A percentile compares a stretch with the other conserved stretches of the same genome.
phyloP scores from a whole-genome alignment of 2,113 vertebrate species.

The Eptatretus burgeri region DNA sequence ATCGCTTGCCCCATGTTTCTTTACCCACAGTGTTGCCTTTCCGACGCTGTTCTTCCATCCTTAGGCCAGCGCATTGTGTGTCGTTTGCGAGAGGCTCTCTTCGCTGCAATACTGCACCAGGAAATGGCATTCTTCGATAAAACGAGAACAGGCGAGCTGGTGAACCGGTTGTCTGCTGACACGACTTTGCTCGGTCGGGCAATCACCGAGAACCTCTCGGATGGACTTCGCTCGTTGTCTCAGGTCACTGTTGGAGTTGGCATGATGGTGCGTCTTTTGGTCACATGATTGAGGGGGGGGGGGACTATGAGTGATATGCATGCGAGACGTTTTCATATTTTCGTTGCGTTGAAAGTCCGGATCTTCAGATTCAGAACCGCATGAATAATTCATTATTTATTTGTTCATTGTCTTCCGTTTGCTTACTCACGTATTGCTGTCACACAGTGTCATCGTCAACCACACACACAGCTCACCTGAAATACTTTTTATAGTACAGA shows the following conservation, averaged over 20 bases:
- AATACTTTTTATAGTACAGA: too few relatives aligned
- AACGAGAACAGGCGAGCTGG: slow-evolving; percentile 62
- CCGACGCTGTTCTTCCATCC: not conserved
- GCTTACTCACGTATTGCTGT: too few relatives aligned
- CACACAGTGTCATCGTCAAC: too few relatives aligned
- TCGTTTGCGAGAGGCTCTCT: slow-evolving; percentile 36
- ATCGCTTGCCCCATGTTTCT: too few relatives aligned
- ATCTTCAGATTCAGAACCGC: too few relatives aligned
- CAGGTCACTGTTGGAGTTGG: slow-evolving; percentile 51
- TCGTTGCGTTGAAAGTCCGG: too few relatives aligned
- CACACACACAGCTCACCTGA: too few relatives aligned
- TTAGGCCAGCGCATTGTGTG: slow-evolving; percentile 65
- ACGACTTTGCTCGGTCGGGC: slow-evolving; percentile 41
- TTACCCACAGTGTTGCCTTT: too few relatives aligned
- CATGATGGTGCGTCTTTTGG: slow-evolving; percentile 52
- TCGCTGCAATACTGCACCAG: slow-evolving; percentile 61
- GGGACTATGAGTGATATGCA: not conserved
- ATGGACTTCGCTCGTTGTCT: slow-evolving; percentile 52
- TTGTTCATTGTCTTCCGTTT: too few relatives aligned
- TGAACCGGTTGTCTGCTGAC: slow-evolving; percentile 77
- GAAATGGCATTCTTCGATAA: slow-evolving; percentile 81
- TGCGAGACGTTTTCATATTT: not conserved
- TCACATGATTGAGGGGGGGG: too few relatives aligned
- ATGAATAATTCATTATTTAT: too few relatives aligned
- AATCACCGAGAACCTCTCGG: slow-evolving; percentile 73